These are phyloP conservation scores for Pangasianodon gigas DNA, from an alignment of 2,113 vertebrate species.

Conservation along the genomic window DNA sequence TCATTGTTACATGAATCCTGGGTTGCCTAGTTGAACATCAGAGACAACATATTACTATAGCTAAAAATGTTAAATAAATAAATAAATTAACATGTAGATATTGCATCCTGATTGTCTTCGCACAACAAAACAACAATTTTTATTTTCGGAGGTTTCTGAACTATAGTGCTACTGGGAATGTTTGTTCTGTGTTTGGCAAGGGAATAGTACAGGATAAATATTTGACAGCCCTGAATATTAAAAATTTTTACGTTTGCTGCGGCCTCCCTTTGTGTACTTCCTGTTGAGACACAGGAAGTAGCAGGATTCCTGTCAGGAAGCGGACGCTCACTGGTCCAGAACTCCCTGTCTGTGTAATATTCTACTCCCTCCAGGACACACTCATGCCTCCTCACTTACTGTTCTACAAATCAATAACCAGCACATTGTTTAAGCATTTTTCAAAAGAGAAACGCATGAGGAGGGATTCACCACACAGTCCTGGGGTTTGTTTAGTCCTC, in stretches of 20 bases:
- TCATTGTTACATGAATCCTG: too few species aligned
- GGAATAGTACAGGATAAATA: slow-evolving; percentile 51
- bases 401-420: slow-evolving; percentile 14
- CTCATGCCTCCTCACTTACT: neutral
- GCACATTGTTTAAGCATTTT: neutral
- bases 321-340: slow-evolving; percentile 54
- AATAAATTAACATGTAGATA: neutral
- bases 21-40: neutral
- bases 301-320: slow-evolving; percentile 74
- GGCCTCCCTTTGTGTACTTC: slow-evolving; percentile 69
- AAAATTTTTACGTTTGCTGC: neutral
- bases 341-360: neutral
- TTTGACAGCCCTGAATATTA: neutral
- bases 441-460: neutral
- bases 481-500: neutral
- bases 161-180: neutral
- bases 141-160: neutral
- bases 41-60: neutral
- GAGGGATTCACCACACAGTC: neutral
- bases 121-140: neutral
- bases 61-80: neutral
- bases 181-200: slow-evolving; percentile 54
- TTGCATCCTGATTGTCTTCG: neutral
- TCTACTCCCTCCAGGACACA: slow-evolving; percentile 2
- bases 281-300: slow-evolving; percentile 74